phyloP scores from a whole-genome alignment of 2,888 invertebrate species.

The Agonopterix arenella region DNA sequence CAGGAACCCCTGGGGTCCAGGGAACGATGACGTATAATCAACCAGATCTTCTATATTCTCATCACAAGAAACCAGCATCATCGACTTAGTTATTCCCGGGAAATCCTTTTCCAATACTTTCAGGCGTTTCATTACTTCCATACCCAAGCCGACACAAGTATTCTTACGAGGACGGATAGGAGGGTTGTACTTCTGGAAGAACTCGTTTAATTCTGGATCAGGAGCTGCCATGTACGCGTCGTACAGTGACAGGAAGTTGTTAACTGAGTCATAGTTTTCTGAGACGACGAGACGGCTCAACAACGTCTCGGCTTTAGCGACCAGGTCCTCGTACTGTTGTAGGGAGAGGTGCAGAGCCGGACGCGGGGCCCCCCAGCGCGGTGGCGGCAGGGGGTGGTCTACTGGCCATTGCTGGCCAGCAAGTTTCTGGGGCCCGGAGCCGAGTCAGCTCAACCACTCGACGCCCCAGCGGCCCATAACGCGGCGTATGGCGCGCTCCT shows the following conservation, averaged over 20 bases:
- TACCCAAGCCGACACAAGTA: constrained; percentile 93
- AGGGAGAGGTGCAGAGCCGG: constrained; percentile 84
- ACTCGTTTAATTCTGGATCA: constrained; percentile 82
- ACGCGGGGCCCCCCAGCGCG: constrained; percentile 67
- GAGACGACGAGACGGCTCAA: constrained; percentile 89
- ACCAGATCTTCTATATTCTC: constrained; percentile 83
- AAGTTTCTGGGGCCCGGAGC: constrained; percentile 53
- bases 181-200: constrained; percentile 89
- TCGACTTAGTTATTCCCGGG: constrained; percentile 81
- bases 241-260: constrained; percentile 86
- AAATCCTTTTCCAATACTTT: constrained; percentile 79
- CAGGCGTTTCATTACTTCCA: constrained; percentile 87
- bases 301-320: constrained; percentile 88
- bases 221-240: constrained; percentile 82
- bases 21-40: constrained; percentile 79
- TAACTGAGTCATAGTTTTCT: constrained; percentile 93
- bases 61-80: constrained; percentile 90
- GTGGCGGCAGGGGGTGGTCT: constrained; percentile 66
- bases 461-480: constrained; percentile 92
- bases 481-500: constrained; percentile 68
- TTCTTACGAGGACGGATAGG: constrained; percentile 89
- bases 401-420: constrained; percentile 61
- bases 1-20: constrained; percentile 77
- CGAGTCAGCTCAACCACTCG: constrained; percentile 99
- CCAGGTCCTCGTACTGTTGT: constrained; percentile 88